These are phyloP conservation scores for Thamnaconus septentrionalis DNA, from an alignment of 2,113 vertebrate species.

Conservation along the genomic window DNA sequence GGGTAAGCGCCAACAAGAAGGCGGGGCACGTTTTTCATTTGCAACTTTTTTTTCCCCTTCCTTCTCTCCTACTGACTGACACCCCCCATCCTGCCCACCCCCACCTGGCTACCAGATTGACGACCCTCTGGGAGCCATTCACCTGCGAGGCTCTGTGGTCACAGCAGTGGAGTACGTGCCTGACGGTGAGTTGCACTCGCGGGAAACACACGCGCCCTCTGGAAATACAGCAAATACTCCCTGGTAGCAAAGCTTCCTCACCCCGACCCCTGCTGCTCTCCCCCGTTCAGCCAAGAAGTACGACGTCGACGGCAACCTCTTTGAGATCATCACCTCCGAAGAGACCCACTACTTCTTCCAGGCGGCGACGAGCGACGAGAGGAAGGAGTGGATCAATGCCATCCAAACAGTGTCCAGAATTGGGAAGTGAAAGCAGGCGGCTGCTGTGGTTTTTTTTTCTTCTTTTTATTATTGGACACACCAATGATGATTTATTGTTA, in stretches of 20 bases:
- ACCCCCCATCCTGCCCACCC: too few species aligned
- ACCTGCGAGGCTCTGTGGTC: constrained; percentile 89
- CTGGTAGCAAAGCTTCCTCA: neutral
- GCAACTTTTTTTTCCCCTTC: neutral
- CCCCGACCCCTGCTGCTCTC: neutral
- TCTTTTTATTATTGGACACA: too few species aligned
- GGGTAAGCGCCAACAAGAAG: neutral
- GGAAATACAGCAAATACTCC: neutral
- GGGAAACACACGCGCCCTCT: neutral
- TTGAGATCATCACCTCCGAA: constrained; percentile 97
- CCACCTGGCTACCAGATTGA: constrained; percentile 68
- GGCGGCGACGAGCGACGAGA: constrained; percentile 85
- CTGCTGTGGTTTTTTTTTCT: neutral
- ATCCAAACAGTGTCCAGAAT: constrained; percentile 86
- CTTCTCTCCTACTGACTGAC: neutral
- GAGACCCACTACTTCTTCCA: constrained; percentile 92
- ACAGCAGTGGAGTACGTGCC: constrained; percentile 87
- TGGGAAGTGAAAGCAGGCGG: constrained; percentile 81
- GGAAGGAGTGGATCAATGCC: constrained; percentile 94
- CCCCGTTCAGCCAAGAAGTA: constrained; percentile 80
- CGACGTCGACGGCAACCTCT: constrained; percentile 87
- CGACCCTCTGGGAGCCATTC: constrained; percentile 88
- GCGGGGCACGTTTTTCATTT: neutral
- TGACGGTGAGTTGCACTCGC: constrained; percentile 80
- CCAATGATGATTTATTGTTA: too few species aligned